Percentiles rank a stretch among this genome's conserved stretches.
phyloP scores from a whole-genome alignment of 2,888 invertebrate genomes.

The Synanthedon formicaeformis region DNA sequence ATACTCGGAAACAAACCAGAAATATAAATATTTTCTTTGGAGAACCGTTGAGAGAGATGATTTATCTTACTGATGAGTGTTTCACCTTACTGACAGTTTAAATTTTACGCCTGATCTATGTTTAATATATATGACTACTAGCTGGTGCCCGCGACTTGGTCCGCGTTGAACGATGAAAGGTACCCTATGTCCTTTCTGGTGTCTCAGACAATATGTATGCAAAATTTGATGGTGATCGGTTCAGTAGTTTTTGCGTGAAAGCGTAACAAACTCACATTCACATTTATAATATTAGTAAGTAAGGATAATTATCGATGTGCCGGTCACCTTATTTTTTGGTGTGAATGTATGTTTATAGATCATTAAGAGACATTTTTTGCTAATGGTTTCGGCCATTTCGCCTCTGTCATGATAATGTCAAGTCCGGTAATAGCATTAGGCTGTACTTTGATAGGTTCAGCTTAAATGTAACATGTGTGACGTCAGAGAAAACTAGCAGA shows the following conservation, averaged over 20 bases:
- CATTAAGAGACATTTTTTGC: conserved; percentile 21
- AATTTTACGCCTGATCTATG: background rate
- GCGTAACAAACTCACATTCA: no score
- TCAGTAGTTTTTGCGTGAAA: no score
- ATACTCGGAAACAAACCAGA: background rate
- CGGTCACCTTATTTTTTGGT: background rate
- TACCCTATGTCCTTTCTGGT: no score
- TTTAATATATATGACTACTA: background rate
- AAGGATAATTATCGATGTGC: no score
- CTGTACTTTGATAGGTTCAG: conserved; percentile 42
- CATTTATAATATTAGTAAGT: no score
- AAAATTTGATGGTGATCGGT: no score
- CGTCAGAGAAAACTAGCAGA: conserved; percentile 32
- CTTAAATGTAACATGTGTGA: conserved; percentile 37
- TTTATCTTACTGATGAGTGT: background rate
- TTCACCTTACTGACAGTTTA: background rate
- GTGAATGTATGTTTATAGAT: conserved; percentile 9
- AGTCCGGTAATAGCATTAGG: conserved; percentile 43
- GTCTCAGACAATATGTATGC: no score
- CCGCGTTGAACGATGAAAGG: no score
- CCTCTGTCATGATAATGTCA: conserved; percentile 55
- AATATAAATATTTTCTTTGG: background rate
- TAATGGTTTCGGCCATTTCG: conserved; percentile 49
- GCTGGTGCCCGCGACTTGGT: no score
- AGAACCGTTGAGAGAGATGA: background rate